Evolutionary conservation across 2,888 invertebrate genomes (phyloP), one percentile per base, ranked within the genome.

Genomic region (Drosophila algonquin): DNA sequence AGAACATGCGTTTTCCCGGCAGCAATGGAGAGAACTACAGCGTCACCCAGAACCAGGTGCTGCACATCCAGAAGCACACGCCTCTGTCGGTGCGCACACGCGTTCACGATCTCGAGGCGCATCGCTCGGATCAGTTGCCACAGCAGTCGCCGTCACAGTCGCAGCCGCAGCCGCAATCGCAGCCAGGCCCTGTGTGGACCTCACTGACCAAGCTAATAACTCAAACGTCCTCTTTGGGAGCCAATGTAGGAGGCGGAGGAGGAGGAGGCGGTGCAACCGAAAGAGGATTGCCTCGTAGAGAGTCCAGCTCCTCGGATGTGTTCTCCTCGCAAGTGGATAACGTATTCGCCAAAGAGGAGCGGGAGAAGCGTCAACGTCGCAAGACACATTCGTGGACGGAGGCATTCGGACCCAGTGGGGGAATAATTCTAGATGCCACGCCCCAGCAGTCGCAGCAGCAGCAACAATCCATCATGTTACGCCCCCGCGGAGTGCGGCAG

Each of bases 41-140:
- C 91, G 97, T 97, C 32, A 97, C 97, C 52, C 97, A 97, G 84
- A 97, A 97, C 92, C 96, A 97, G 93, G 97, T 97, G 86, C 95
- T 97, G 74, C 95, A 97, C 85, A 93, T 97, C 77, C 96, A 96
- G 78, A 94, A 94, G 77, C 94, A 95, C 84, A 79, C 90, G 47
- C 87, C 90, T 40, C 81, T 94, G 27, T 95, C 94, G 27, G 95
- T 96, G 62, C 95, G 95, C 81, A 95, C 95, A 80, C 94, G 95
- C 80, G 95, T 96, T 47, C 94, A 94, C 90, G 96, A 96, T 90
- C 93, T 96, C 79, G 96, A 97, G 92, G 93, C 93, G 35, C 87
- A 78, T 93, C 93, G 89, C 73, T 87, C 71, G 27, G 71, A 73
- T 48, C 71, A 82, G 70, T 72, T 65, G 16, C 73, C 80, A 32